Percentiles rank a stretch among this genome's conserved stretches.
These are phyloP conservation scores for Paralvinella palmiformis DNA, from an alignment of 1,140 invertebrate genomes.

Conservation along the genomic window DNA sequence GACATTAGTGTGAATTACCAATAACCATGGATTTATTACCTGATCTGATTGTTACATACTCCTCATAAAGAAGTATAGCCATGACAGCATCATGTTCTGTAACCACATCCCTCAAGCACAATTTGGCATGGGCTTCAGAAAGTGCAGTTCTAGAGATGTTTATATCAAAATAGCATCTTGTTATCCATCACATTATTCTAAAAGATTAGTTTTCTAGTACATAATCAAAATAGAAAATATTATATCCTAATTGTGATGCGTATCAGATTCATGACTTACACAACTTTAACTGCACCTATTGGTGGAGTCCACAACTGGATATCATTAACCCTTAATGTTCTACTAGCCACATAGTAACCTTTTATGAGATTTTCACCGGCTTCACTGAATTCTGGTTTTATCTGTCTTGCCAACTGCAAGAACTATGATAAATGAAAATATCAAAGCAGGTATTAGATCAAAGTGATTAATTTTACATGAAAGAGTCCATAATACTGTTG, in stretches of 20 bases:
- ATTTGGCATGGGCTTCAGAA: not conserved
- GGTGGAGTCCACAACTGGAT: not conserved
- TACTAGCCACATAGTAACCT: conserved; percentile 5
- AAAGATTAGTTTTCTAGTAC: not conserved
- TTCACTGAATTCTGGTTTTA: not conserved
- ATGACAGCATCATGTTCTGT: conserved; percentile 2
- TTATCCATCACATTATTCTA: not conserved
- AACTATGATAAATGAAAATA: not conserved
- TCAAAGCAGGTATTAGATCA: not conserved
- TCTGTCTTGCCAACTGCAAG: not conserved
- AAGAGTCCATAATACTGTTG: not conserved
- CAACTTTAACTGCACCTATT: not conserved
- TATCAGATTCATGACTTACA: not conserved
- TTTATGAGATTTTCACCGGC: not conserved
- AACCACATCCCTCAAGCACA: not conserved
- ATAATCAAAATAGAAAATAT: not conserved
- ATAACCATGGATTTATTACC: not conserved
- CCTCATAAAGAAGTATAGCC: not conserved
- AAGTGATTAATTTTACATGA: not conserved
- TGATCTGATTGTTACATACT: not conserved
- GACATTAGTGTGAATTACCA: not conserved
- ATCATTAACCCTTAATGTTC: not conserved
- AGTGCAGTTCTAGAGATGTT: not conserved
- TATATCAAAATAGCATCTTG: not conserved
- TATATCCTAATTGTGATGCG: not conserved